Conservation (phyloP, 1,140 invertebrate species). For the Pomacea maculata region DNA sequence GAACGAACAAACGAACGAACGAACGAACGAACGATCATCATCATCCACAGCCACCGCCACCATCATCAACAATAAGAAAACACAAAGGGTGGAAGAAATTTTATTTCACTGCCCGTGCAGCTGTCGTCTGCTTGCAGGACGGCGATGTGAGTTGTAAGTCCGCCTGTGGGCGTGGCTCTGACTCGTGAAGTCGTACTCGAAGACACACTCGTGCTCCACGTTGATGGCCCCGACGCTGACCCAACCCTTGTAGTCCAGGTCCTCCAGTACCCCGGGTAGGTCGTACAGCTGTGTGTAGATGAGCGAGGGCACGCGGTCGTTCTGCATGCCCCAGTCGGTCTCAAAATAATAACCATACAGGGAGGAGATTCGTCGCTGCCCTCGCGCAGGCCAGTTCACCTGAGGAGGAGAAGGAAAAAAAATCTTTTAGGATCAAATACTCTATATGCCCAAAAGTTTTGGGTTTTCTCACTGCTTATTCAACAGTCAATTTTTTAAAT, state of each 20-base stretch:
- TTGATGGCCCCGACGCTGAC: slow-evolving; percentile 36
- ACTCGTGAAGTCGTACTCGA: slow-evolving; percentile 31
- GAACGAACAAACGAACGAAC: too few species aligned
- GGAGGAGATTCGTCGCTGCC: slow-evolving; percentile 15
- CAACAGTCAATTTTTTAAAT: too few species aligned
- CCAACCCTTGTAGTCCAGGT: slow-evolving; percentile 37
- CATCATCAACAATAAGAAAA: neutral
- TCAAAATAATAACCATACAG: slow-evolving; percentile 52
- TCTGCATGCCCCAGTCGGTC: slow-evolving; percentile 37
- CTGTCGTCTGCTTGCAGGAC: neutral
- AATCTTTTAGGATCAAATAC: too few species aligned
- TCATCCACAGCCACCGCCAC: neutral
- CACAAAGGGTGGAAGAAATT: neutral
- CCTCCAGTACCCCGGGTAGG: slow-evolving; percentile 31
- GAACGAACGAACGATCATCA: too few species aligned
- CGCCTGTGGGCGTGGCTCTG: neutral
- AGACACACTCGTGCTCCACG: slow-evolving; percentile 32
- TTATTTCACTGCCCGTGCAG: neutral
- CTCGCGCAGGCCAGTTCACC: slow-evolving; percentile 42
- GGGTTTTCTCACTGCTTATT: too few species aligned
- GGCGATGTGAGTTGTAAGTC: neutral
- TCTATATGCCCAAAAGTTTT: too few species aligned
- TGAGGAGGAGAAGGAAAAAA: neutral
- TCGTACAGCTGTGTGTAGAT: slow-evolving; percentile 45
- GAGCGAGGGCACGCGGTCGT: slow-evolving; percentile 38